Evolutionary conservation across 2,888 invertebrate genomes (phyloP), one percentile per base, ranked within the genome.

Genomic region (Meiosimyza platycephala): DNA sequence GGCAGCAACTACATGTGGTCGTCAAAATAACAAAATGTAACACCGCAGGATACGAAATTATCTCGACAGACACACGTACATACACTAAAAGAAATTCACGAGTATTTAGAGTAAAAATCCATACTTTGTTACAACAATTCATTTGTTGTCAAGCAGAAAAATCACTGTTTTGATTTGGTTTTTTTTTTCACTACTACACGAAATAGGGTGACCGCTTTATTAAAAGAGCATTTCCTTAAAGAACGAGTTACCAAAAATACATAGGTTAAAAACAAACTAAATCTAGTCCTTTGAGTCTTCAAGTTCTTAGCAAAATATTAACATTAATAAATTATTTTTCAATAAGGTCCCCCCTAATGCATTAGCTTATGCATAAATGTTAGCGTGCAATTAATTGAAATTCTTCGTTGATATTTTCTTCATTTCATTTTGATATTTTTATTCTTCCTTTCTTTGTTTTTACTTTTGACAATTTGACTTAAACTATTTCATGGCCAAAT

Each of bases 21-120:
- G 62, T 72, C 62, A 63, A 57, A 69, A 72, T 68, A 68, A 68
- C 72, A 68, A 63, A 72, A 72, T 55, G 68, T 50, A 40, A 54
- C 72, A 33, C 67, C 64, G 66, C 72, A 72, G 51, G 67, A 51
- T 40, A 62, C 15, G 50, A 59, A 63, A 72, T 59, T 59, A 57
- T 59, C 72, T 28, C 60, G 16, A 62, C 47, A 54, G 15, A 47
- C 33, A 67, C 50, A 16, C 11, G 13, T 33, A 33, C 12, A 40
- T 1, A 7, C 40, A 57, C 9, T 18, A 12, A 50, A 18, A 50
- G 22, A 6, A 47, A 15, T 18, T n/a, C 12, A 40, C 28, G 28
- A 40, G 40, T 40, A 2, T 40, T 6, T 40, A 15, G 18, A 55
- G 7, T 13, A 12, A 55, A 22, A 40, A 9, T 40, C 57, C 12